Conservation (phyloP, 2,797 vertebrate species). For the Clarias laeviceps region DNA sequence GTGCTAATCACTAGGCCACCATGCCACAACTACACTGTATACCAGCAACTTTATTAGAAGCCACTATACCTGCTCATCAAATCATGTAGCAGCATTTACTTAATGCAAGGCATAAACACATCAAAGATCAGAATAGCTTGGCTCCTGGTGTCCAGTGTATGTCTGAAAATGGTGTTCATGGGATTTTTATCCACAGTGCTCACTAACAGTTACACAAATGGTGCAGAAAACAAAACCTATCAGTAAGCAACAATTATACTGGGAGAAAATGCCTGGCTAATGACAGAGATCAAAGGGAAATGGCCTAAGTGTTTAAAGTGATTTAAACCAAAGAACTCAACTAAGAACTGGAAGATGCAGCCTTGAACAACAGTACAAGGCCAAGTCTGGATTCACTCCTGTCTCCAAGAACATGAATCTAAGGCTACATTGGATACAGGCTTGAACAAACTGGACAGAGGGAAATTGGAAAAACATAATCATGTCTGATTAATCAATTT, state of each 20-base stretch:
- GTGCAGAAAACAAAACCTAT: not conserved
- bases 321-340: not conserved
- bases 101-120: not conserved
- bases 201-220: not conserved
- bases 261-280: not conserved
- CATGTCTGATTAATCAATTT: not conserved
- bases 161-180: not conserved
- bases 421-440: not conserved
- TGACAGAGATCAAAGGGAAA: not conserved
- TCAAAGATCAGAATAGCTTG: not conserved
- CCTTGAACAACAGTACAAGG: not conserved
- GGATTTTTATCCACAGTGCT: not conserved
- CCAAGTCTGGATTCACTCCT: not conserved
- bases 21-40: too few species aligned
- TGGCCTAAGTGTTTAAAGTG: too few species aligned
- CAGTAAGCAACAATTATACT: not conserved
- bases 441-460: not conserved
- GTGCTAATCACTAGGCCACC: too few species aligned
- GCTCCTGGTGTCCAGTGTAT: not conserved
- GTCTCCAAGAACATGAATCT: not conserved
- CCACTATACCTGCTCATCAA: not conserved
- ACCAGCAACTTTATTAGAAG: not conserved
- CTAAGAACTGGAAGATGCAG: too few species aligned
- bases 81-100: not conserved
- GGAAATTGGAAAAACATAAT: slow-evolving; percentile 1